A percentile compares a stretch with the other conserved stretches of the same genome.
These are phyloP conservation scores for Tichodroma muraria DNA, from an alignment of 2,113 vertebrate species.

Conservation along the genomic window DNA sequence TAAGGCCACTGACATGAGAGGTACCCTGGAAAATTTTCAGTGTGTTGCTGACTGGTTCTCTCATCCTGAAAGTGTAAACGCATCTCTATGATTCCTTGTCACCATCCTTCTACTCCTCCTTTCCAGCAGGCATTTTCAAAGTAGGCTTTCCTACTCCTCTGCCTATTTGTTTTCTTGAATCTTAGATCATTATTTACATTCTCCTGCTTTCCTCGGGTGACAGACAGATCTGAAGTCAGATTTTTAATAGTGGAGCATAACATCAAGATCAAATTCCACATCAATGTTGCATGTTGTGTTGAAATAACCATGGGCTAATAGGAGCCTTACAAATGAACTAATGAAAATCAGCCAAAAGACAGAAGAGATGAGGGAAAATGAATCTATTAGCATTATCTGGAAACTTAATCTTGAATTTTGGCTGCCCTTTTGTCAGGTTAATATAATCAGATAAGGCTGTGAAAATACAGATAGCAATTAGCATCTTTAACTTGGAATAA, in stretches of 20 bases:
- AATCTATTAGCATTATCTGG: conserved; percentile 23
- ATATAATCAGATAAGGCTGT: conserved; percentile 36
- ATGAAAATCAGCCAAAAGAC: conserved; percentile 10
- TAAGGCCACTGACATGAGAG: not conserved
- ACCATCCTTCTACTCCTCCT: not conserved
- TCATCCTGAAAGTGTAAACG: not conserved
- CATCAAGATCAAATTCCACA: not conserved
- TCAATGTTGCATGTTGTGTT: not conserved
- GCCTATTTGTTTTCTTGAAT: not conserved
- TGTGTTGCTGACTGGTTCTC: not conserved
- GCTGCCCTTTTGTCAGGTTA: conserved; percentile 32
- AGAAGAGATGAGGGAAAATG: not conserved
- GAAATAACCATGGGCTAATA: not conserved
- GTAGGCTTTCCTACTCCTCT: not conserved
- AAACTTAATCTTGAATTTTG: conserved; percentile 33
- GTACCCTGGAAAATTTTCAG: not conserved
- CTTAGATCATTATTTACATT: conserved; percentile 6
- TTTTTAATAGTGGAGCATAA: not conserved
- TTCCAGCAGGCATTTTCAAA: not conserved
- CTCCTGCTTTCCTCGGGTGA: not conserved
- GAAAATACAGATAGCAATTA: conserved; percentile 45
- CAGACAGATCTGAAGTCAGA: conserved; percentile 1
- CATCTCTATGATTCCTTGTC: not conserved
- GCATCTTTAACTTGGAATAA: conserved; percentile 33
- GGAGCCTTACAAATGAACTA: not conserved